phyloP scores from a whole-genome alignment of 1,140 invertebrate genomes.

The Drosophila pseudoobscura region DNA sequence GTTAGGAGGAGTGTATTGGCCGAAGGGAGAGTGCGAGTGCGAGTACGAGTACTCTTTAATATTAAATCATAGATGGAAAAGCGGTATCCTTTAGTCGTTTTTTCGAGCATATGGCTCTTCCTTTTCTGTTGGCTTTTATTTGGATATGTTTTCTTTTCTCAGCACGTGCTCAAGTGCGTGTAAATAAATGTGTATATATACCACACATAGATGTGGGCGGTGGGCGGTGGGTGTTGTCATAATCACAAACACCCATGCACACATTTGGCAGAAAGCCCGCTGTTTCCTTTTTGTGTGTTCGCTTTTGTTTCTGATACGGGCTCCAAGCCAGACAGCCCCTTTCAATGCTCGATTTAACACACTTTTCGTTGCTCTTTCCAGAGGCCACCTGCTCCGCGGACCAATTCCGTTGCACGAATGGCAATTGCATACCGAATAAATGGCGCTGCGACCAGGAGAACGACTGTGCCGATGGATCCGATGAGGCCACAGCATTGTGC shows the following conservation, averaged over 20 bases:
- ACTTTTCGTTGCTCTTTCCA: slow-evolving; percentile 47
- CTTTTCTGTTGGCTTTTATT: slow-evolving; percentile 50
- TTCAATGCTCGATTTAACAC: slow-evolving; percentile 29
- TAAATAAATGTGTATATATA: slow-evolving; percentile 51
- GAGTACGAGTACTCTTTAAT: too few species aligned
- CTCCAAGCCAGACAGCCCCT: slow-evolving; percentile 48
- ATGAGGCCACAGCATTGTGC: slow-evolving; percentile 86
- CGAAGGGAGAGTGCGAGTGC: too few species aligned
- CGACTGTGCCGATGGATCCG: slow-evolving; percentile 88
- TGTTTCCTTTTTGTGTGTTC: slow-evolving; percentile 32
- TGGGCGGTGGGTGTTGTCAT: background rate
- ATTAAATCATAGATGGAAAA: too few species aligned
- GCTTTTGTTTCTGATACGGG: slow-evolving; percentile 66
- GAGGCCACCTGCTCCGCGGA: slow-evolving; percentile 77
- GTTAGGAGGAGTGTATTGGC: too few species aligned
- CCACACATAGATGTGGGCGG: background rate
- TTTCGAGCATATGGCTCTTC: too few species aligned
- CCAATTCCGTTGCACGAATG: slow-evolving; percentile 86
- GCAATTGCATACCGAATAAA: slow-evolving; percentile 86
- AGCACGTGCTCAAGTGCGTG: slow-evolving; percentile 78
- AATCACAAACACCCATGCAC: slow-evolving; percentile 6
- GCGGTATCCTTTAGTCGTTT: too few species aligned
- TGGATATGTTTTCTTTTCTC: slow-evolving; percentile 44
- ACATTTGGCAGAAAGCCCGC: slow-evolving; percentile 1
- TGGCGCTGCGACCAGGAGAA: slow-evolving; percentile 87